These are phyloP conservation scores for Eupeodes luniger DNA, from an alignment of 2,888 invertebrate species.

Conservation along the genomic window DNA sequence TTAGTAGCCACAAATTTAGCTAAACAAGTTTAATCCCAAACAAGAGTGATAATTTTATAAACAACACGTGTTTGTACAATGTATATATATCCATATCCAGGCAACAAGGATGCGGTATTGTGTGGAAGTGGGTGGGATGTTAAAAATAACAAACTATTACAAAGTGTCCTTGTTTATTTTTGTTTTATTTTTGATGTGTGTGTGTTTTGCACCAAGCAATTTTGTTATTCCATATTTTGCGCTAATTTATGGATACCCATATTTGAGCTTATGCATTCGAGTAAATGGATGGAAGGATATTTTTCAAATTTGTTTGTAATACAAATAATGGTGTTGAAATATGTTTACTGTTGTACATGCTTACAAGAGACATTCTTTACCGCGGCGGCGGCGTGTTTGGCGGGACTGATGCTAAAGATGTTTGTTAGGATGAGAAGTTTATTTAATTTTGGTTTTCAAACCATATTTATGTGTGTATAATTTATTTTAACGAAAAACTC, in stretches of 20 bases:
- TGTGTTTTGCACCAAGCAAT: not conserved
- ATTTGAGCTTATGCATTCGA: not conserved
- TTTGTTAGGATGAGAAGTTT: not conserved
- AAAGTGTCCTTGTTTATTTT: constrained; percentile 31
- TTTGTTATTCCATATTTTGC: not conserved
- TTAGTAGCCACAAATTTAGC: not conserved
- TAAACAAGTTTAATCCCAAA: not conserved
- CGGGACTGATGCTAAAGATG: not conserved
- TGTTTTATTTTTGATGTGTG: not conserved
- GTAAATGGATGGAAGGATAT: not conserved
- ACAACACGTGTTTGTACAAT: not conserved
- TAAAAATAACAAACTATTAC: not conserved
- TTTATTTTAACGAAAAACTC: too few species aligned
- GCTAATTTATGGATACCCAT: not conserved
- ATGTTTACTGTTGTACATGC: not conserved
- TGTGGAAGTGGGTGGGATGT: not conserved
- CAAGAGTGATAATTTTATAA: constrained; percentile 9
- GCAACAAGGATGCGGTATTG: too few species aligned
- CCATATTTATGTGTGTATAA: too few species aligned
- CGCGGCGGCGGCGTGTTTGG: not conserved
- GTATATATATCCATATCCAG: not conserved
- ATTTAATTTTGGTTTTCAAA: too few species aligned
- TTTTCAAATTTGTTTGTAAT: constrained; percentile 8
- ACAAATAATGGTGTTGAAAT: not conserved
- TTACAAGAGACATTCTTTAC: not conserved